Percentiles rank a stretch among this genome's conserved stretches.
These are phyloP conservation scores for Pagetopsis macropterus DNA, from an alignment of 2,797 vertebrate species.

Conservation along the genomic window DNA sequence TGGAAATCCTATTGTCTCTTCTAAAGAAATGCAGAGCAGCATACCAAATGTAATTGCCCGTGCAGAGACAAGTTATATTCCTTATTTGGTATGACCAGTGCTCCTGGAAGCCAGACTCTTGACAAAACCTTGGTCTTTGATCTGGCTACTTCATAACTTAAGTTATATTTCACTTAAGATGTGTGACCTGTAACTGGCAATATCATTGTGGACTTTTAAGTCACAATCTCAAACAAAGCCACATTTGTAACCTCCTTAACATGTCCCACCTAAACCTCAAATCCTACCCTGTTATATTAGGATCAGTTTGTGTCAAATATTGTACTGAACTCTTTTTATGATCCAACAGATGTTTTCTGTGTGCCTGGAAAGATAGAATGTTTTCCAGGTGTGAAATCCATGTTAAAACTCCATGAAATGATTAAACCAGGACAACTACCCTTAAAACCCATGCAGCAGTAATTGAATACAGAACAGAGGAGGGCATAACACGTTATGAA, in stretches of 20 bases:
- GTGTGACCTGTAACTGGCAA: not conserved
- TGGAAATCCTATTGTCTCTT: not conserved
- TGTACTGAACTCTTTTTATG: not conserved
- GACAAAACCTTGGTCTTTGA: not conserved
- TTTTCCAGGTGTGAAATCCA: not conserved
- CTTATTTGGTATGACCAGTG: not conserved
- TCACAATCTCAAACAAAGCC: not conserved
- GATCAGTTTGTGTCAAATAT: conserved; percentile 14
- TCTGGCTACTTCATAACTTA: not conserved
- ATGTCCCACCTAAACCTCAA: not conserved
- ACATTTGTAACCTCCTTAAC: not conserved
- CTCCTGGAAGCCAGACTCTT: not conserved
- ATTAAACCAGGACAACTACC: conserved; percentile 1
- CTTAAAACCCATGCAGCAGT: not conserved
- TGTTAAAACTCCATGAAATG: not conserved
- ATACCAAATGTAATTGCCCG: no score
- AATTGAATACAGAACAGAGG: not conserved
- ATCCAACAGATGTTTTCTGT: conserved; percentile 14
- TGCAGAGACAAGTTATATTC: not conserved
- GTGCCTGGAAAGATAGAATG: conserved; percentile 3
- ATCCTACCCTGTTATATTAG: not conserved
- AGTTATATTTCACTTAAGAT: not conserved
- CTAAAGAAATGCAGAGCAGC: not conserved
- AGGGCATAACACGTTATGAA: not conserved
- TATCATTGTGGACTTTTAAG: not conserved